phyloP scores from a whole-genome alignment of 2,113 vertebrate species.

The Pimephales promelas region DNA sequence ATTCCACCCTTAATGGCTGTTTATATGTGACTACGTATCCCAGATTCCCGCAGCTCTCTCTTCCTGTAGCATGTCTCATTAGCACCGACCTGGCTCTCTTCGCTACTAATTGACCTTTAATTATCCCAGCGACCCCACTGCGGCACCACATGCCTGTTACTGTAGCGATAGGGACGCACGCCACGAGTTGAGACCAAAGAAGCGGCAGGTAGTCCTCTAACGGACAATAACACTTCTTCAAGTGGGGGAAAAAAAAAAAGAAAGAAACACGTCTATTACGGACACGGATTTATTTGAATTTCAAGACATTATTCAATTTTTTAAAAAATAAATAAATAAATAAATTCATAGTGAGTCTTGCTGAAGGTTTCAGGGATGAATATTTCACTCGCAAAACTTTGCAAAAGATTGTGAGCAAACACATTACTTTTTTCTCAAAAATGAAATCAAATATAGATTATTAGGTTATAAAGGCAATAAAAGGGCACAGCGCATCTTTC shows the following conservation, averaged over 20 bases:
- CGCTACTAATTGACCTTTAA: conserved; percentile 78
- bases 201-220: conserved; percentile 36
- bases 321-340: not conserved
- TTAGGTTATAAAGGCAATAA: not conserved
- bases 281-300: not conserved
- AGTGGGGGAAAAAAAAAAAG: not conserved
- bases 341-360: not conserved
- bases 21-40: conserved; percentile 38
- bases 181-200: conserved; percentile 21
- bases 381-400: not conserved
- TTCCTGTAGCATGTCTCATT: conserved; percentile 72
- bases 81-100: conserved; percentile 63
- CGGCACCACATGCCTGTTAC: conserved; percentile 67
- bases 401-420: not conserved
- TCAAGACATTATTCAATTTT: not conserved
- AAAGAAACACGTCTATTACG: not conserved
- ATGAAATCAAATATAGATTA: conserved; percentile 10
- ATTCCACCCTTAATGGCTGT: conserved; percentile 33
- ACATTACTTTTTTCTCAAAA: not conserved
- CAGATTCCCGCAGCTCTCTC: conserved; percentile 60
- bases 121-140: conserved; percentile 78
- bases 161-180: conserved; percentile 59
- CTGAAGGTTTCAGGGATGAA: not conserved
- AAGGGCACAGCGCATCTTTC: not conserved
- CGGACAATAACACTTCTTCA: conserved; percentile 41